Evolutionary conservation across 2,113 vertebrate species (phyloP), one percentile per base, ranked within the genome.

Genomic region (Acanthisitta chloris): DNA sequence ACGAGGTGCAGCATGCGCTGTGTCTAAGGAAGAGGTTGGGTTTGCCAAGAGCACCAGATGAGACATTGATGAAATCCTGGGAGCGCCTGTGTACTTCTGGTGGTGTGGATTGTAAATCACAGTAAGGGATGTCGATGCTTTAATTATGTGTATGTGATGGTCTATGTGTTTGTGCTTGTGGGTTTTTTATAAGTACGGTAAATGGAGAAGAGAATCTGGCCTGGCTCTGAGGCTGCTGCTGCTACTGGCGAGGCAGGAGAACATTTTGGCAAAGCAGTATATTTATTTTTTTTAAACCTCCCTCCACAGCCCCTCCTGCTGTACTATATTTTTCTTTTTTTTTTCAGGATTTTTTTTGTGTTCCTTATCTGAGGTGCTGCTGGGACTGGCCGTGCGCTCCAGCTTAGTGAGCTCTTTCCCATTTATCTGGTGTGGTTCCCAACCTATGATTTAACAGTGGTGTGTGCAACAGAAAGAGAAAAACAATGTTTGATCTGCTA

Each of bases 21-120:
- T 42, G 49, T 90, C 64, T 92, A 86, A 94, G 62, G 88, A 94
- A 88, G 87, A 94, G 71, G 78, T 23, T 82, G 88, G 92, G 76
- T 92, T 94, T 95, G 93, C 96, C 95, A 97, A 96, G 94, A 96
- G 92, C 95, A 96, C 94, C 94, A 96, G 94, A 97, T 96, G 96
- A 97, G 96, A 96, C 94, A 96, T 95, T 96, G 96, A 97, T 97
- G 96, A 96, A 97, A 97, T 95, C 95, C 96, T 95, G 96, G 87
- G 94, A 97, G 89, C 78, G 93, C 92, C 84, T 96, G 94, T 96
- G 95, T 95, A 94, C 94, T 95, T 96, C 96, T 97, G 96, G 86
- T 96, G 92, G 90, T 94, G 94, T 88, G 94, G 96, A 94, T 94
- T 96, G 89, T 97, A 96, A 97, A 97, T 97, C 95, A 97, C 92